Percentiles rank a stretch among this genome's conserved stretches.
Conservation (phyloP, 2,113 vertebrate species). For the Cyphomyrus plagiostoma region DNA sequence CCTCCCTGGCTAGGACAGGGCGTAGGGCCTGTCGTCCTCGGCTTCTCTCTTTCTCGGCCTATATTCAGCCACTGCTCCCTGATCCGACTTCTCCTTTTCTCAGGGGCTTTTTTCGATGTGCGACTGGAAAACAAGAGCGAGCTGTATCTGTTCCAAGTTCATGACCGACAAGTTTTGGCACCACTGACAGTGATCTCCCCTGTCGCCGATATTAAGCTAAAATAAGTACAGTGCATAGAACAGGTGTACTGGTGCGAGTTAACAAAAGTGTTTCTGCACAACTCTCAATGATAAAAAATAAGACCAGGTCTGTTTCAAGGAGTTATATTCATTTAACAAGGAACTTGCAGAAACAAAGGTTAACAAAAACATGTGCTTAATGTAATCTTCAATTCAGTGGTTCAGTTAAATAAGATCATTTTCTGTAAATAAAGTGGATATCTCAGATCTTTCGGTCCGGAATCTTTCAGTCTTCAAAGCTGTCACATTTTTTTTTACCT, state of each 20-base stretch:
- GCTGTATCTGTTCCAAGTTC: neutral
- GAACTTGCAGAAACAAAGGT: neutral
- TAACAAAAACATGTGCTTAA: neutral
- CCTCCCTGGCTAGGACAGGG: neutral
- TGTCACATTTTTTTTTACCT: neutral
- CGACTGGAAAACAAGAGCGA: conserved; percentile 7
- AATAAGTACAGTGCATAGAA: neutral
- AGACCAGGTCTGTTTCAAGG: neutral
- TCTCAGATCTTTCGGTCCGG: neutral
- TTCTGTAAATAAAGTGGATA: neutral
- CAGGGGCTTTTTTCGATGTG: conserved; percentile 7
- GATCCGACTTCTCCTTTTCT: neutral
- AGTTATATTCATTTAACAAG: neutral
- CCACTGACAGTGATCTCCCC: neutral
- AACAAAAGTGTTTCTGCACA: neutral
- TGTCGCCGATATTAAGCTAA: neutral
- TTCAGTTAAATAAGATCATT: neutral
- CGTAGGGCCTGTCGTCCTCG: neutral
- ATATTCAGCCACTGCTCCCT: neutral
- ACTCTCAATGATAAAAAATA: neutral
- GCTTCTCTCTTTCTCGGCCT: neutral
- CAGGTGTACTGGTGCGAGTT: neutral
- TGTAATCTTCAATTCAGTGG: neutral
- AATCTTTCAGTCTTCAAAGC: neutral
- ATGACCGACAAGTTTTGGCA: neutral